Percentiles rank a stretch among this genome's conserved stretches.
Conservation (phyloP, 1,140 invertebrate species). For the Lordiphosa mommai region DNA sequence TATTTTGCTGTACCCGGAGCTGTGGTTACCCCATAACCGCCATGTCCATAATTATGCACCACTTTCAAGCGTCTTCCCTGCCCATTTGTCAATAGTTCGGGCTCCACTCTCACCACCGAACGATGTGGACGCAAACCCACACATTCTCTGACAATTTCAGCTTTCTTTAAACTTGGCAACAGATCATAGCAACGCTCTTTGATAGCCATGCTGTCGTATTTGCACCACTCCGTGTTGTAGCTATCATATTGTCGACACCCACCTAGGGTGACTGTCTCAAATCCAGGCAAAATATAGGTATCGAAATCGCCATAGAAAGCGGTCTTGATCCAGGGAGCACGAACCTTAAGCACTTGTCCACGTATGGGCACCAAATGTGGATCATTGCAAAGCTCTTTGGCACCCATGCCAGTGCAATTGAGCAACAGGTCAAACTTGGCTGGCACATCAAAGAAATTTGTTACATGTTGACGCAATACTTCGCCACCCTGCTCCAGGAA, state of each 20-base stretch:
- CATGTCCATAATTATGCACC: constrained; percentile 96
- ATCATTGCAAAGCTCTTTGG: constrained; percentile 89
- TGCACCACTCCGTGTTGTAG: constrained; percentile 85
- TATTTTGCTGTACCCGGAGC: constrained; percentile 91
- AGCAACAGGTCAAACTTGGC: constrained; percentile 88
- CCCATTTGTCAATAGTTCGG: constrained; percentile 80
- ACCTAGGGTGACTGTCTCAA: constrained; percentile 87
- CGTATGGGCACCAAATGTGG: constrained; percentile 89
- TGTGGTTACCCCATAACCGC: constrained; percentile 92
- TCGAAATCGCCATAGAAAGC: constrained; percentile 92
- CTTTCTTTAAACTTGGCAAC: constrained; percentile 86
- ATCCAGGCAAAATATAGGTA: constrained; percentile 91
- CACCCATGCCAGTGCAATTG: constrained; percentile 93
- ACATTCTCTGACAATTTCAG: constrained; percentile 83
- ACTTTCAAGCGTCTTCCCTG: constrained; percentile 81
- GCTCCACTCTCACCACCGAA: constrained; percentile 87
- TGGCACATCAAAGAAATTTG: constrained; percentile 83
- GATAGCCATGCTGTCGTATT: constrained; percentile 87
- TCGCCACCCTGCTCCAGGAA: constrained; percentile 83
- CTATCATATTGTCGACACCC: constrained; percentile 91
- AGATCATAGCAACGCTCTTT: constrained; percentile 86
- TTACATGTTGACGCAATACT: constrained; percentile 82
- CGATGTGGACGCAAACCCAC: constrained; percentile 90
- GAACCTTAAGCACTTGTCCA: constrained; percentile 92
- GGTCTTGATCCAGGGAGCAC: constrained; percentile 94